These are phyloP conservation scores for Athalia circularis DNA, from an alignment of 2,888 invertebrate species.

Conservation along the genomic window DNA sequence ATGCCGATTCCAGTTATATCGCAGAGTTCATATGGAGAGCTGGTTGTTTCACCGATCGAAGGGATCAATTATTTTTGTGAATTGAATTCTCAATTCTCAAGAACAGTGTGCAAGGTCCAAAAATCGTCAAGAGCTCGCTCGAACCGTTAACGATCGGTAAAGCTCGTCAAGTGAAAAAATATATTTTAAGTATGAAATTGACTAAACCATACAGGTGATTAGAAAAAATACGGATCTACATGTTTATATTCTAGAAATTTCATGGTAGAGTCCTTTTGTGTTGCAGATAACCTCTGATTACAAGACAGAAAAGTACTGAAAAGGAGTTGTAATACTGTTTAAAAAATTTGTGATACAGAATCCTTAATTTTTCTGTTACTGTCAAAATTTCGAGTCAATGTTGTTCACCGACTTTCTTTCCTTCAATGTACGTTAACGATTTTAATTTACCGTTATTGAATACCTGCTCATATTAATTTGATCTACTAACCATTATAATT, in stretches of 20 bases:
- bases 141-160: background rate
- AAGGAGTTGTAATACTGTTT: background rate
- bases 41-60: slow-evolving; percentile 15
- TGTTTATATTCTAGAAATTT: too few relatives aligned
- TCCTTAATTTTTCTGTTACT: background rate
- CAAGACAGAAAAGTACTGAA: background rate
- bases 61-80: slow-evolving; percentile 35
- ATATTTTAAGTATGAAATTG: too few relatives aligned
- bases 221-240: too few relatives aligned
- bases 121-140: background rate
- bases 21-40: background rate
- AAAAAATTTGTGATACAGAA: background rate
- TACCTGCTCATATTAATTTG: background rate
- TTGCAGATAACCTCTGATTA: background rate
- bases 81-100: slow-evolving; percentile 3
- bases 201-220: too few relatives aligned
- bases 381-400: background rate
- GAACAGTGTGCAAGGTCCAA: background rate
- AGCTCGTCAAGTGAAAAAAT: too few relatives aligned
- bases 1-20: background rate
- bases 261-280: background rate
- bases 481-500: background rate
- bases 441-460: background rate
- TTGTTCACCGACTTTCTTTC: background rate
- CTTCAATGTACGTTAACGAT: background rate